Base-by-base conservation (phyloP, 2,888 invertebrate genomes). In the Prosapia bicincta region DNA sequence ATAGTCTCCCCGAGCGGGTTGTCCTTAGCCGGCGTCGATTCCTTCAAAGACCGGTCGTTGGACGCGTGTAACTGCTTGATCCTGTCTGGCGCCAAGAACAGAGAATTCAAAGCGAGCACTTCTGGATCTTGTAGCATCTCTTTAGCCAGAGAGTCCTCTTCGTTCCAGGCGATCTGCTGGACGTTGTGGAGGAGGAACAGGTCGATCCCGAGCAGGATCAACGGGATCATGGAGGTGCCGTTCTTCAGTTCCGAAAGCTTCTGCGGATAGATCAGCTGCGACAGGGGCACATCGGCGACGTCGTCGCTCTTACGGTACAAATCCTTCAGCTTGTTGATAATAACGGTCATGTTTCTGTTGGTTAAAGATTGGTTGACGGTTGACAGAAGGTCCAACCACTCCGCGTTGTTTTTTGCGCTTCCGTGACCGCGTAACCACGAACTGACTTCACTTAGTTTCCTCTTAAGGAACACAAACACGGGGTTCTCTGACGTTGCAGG, bases 161-260 rank as follows among this genome's bases (percentile, higher is more conserved):
- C 88, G 79, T 87, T 88, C 87, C 88, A 88, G 0, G 88, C 88
- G 85, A 88, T 87, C 25, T 87, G 81, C 80, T 88, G 88, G 54
- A 89, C 87, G 81, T 88, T 88, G 82, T 88, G 88, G 1, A 90
- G 79, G 72, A 89, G 80, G 85, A 89, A 87, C 0, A 89, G 86
- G 81, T 89, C 89, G 71, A 89, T 80, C 0, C 89, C 88, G 79
- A 89, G 79, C 54, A 89, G 87, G 0, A 88, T 89, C 76, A 89
- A 88, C 0, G 89, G 88, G 0, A 89, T 80, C 70, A 88, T 81
- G 81, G 87, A 88, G 23, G 85, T 86, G 71, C 87, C 87, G 0
- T 85, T 86, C 65, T 85, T 78, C 6, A 87, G 85, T 43, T 84
- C 85, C 26, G 78, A 77, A 54, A 54, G 54, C 20, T 20, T n/a